phyloP scores from a whole-genome alignment of 2,888 invertebrate genomes.

The Euplagia quadripunctaria region DNA sequence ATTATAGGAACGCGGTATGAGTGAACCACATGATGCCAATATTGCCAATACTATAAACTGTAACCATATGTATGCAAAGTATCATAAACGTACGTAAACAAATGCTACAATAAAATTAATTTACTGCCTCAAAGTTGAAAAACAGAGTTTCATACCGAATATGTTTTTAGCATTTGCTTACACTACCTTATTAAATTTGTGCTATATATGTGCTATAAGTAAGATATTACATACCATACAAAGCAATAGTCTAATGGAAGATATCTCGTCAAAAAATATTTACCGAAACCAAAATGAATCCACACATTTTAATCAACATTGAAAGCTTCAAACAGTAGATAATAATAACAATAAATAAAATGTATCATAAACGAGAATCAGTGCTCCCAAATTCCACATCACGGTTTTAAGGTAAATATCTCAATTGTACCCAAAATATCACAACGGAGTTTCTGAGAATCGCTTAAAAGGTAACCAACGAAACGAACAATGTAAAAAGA shows the following conservation, averaged over 20 bases:
- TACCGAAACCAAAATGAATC: neutral
- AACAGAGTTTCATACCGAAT: no score
- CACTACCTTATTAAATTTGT: neutral
- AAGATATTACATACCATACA: neutral
- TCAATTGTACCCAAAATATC: slow-evolving; percentile 11
- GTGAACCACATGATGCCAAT: no score
- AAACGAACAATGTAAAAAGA: slow-evolving; percentile 34
- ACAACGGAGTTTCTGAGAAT: slow-evolving; percentile 20
- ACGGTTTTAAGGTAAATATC: slow-evolving; percentile 6
- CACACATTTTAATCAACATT: neutral
- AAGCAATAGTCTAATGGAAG: neutral
- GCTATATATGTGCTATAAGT: neutral
- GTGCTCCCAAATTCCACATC: neutral
- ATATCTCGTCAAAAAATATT: neutral
- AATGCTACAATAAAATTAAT: no score
- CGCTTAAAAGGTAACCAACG: slow-evolving; percentile 37
- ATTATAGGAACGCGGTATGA: no score
- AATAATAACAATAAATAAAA: neutral
- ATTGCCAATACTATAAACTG: no score
- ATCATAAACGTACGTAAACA: no score
- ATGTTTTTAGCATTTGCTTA: no score
- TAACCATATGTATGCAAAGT: no score
- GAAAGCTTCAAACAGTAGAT: neutral
- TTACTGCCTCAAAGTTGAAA: no score
- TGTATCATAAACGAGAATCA: neutral